Percentiles rank a stretch among this genome's conserved stretches.
Conservation (phyloP, 1,140 invertebrate species). For the Conopomorpha cramerella region DNA sequence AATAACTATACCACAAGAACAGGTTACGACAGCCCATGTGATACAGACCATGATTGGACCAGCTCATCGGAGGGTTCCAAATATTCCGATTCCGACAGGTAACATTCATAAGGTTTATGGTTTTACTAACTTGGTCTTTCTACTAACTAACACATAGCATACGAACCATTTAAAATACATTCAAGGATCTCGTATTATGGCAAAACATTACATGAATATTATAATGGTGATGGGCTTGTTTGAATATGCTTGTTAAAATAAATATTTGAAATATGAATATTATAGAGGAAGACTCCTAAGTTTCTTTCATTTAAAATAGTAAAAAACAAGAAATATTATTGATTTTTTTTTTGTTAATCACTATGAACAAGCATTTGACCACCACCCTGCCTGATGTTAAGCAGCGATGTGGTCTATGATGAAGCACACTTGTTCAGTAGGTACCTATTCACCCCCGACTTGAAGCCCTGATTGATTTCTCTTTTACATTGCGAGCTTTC, state of each 20-base stretch:
- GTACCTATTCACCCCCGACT: too few species aligned
- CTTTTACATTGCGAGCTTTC: too few species aligned
- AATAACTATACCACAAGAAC: conserved; percentile 24
- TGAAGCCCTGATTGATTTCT: too few species aligned
- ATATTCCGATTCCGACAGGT: conserved; percentile 47
- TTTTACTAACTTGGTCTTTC: too few species aligned
- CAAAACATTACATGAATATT: not conserved
- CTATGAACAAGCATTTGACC: too few species aligned
- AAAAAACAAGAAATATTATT: not conserved
- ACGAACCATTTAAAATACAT: not conserved
- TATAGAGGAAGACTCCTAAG: too few species aligned
- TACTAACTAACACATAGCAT: not conserved
- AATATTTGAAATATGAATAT: not conserved
- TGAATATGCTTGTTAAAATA: not conserved
- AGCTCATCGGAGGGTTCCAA: conserved; percentile 43
- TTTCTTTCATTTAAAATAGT: too few species aligned
- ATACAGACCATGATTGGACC: conserved; percentile 47
- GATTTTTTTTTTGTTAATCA: too few species aligned
- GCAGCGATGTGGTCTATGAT: too few species aligned
- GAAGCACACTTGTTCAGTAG: too few species aligned
- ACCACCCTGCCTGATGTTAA: too few species aligned
- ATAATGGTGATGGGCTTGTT: not conserved
- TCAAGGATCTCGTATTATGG: not conserved
- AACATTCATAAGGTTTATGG: too few species aligned
- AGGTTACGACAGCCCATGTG: conserved; percentile 37